Evolutionary conservation across 2,797 vertebrate genomes (phyloP), one percentile per base, ranked within the genome.

Genomic region (Bradypodion ventrale): DNA sequence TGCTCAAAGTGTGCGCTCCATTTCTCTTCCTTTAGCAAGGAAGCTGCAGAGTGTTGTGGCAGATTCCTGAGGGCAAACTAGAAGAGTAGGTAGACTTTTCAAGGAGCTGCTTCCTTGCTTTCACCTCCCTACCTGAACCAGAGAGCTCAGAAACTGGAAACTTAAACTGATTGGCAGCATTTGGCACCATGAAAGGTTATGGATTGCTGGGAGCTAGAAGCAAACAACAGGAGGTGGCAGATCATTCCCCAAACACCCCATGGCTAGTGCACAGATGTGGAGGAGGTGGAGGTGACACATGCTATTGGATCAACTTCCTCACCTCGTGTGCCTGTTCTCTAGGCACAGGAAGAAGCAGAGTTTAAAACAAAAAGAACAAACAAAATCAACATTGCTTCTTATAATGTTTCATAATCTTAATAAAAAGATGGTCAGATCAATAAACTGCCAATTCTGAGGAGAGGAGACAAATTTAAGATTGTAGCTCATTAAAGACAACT

Each of bases 221-320:
- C 65, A 69, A 49, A 49, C 52, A 60, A 29, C 27, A 40, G n/a
- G 40, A 63, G 79, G 79, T 70, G 10, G 52, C 52, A 56, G 79
- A 85, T 82, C 74, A 21, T 56, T 82, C 25, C 65, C 23, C 21
- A 82, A 72, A 21, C 70, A 73, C 65, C 84, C 74, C 62, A 65
- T 70, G 65, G 78, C 59, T 72, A 49, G 27, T 40, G 40, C 62
- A 77, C 84, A 81, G 65, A 63, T 7, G 4, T 32, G 56, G 66
- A n/a, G 52, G 46, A 77, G 84, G 65, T 82, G 77, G 79, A 85
- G 66, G 74, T 72, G 74, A 85, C 84, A 77, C 73, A 69, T 81
- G 56, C 37, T 40, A 70, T 52, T 77, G 23, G 52, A 81, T 85
- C 76, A 79, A 78, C 32, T 65, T n/a, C 83, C 77, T 40, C 27